Base-by-base conservation (phyloP, 2,113 vertebrate genomes). In the Motacilla tschutschensis region DNA sequence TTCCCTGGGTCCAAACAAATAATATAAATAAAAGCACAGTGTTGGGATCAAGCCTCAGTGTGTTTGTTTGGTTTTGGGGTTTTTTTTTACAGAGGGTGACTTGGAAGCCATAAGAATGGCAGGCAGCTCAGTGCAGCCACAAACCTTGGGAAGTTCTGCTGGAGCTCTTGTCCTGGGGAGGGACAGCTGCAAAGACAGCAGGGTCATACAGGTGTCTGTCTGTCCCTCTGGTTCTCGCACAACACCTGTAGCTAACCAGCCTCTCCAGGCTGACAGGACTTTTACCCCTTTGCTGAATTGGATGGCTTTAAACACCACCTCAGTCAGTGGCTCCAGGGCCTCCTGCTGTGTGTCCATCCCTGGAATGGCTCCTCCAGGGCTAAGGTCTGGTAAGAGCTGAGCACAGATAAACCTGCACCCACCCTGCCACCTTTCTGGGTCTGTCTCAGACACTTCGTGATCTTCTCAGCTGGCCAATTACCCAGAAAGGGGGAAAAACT, bases 21-120 rank as follows among this genome's bases (percentile, higher is more conserved):
- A 11, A 10, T 83, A 77, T 28, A 77, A 95, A 93, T 93, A 90
- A 88, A 81, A 93, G 77, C 90, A 86, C 86, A 90, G 48, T 22
- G 20, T 55, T 47, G 51, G 72, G 79, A 62, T 6, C 0, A 9
- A 53, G 69, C 38, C n/a, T 83, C 4, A 1, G 14, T 16, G 17
- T 62, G 51, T 28, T 79, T 59, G 59, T 21, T 75, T 62, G 38
- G 11, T 47, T 47, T 73, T 12, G 46, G 18, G 15, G 2, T 2
- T 8, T 62, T 38, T 69, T 85, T 31, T 54, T 44, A 15, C 14
- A 13, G 38, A 54, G 25, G 24, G 11, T 48, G 44, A 35, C 53
- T 51, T 19, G 35, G 47, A 35, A 54, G 28, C 38, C 2, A 0
- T 16, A 11, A 55, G n/a, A 29, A 5, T 9, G 21, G 41, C 71